Conservation (phyloP, 2,888 invertebrate species). For the Nomada fabriciana region DNA sequence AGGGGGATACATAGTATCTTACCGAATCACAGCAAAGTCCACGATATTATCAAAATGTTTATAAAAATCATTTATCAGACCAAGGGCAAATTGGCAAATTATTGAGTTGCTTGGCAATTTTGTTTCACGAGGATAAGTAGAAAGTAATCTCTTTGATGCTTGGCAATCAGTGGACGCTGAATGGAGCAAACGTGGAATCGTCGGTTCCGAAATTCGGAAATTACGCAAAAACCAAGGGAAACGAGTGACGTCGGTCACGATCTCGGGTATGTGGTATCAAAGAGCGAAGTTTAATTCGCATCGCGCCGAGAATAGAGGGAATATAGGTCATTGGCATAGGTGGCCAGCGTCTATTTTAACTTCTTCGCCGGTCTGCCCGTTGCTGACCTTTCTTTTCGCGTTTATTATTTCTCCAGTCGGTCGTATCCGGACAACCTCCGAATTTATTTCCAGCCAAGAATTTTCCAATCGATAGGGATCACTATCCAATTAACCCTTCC, state of each 20-base stretch:
- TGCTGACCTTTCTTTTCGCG: constrained; percentile 73
- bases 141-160: too few relatives aligned
- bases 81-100: too few relatives aligned
- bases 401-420: constrained; percentile 60
- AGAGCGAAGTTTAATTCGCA: constrained; percentile 40
- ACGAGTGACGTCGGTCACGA: constrained; percentile 30
- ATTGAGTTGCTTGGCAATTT: background rate
- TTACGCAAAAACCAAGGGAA: background rate
- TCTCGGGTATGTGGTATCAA: constrained; percentile 20
- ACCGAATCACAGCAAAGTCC: background rate
- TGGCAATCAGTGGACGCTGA: too few relatives aligned
- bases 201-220: background rate
- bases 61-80: background rate
- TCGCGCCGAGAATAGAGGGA: constrained; percentile 63
- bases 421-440: constrained; percentile 33
- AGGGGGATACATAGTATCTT: background rate
- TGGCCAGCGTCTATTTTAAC: constrained; percentile 63
- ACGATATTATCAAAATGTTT: background rate
- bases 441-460: too few relatives aligned
- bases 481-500: too few relatives aligned
- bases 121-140: too few relatives aligned
- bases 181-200: background rate
- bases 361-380: constrained; percentile 46
- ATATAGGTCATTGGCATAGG: constrained; percentile 76
- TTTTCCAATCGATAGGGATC: too few relatives aligned